phyloP scores from a whole-genome alignment of 2,888 invertebrate species.

The Meiosimyza decipiens region DNA sequence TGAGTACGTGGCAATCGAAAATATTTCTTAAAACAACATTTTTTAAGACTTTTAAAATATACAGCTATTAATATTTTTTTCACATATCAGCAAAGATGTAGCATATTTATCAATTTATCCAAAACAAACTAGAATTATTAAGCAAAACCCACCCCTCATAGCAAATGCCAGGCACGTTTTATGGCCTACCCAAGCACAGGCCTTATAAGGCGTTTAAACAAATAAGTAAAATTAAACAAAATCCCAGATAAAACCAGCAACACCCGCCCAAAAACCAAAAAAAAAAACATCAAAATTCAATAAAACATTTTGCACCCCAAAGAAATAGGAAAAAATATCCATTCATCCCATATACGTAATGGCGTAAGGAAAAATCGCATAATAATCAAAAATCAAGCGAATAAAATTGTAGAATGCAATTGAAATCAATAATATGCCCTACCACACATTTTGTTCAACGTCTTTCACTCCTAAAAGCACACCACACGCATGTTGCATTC shows the following conservation, averaged over 20 bases:
- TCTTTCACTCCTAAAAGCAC: not conserved
- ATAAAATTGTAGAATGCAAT: not conserved
- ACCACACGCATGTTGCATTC: not conserved
- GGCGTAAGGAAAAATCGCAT: not conserved
- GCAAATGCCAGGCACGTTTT: no score
- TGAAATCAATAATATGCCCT: slow-evolving; percentile 7
- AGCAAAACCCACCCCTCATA: no score
- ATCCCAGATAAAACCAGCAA: slow-evolving; percentile 19
- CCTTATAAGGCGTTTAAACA: slow-evolving; percentile 4
- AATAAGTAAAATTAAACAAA: slow-evolving; percentile 8
- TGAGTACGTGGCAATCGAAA: no score
- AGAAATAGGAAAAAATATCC: not conserved
- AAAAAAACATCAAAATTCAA: slow-evolving; percentile 28
- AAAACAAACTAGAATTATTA: no score
- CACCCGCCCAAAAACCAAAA: slow-evolving; percentile 1
- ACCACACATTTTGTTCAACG: not conserved
- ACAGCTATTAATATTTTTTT: no score
- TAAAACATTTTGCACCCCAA: slow-evolving; percentile 28
- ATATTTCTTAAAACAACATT: no score
- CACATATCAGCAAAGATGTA: no score
- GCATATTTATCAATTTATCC: no score
- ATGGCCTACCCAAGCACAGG: not conserved
- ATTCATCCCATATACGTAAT: not conserved
- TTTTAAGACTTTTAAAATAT: no score
- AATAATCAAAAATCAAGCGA: slow-evolving; percentile 7